These are phyloP conservation scores for Eupeodes corollae DNA, from an alignment of 1,140 invertebrate species.

Conservation along the genomic window DNA sequence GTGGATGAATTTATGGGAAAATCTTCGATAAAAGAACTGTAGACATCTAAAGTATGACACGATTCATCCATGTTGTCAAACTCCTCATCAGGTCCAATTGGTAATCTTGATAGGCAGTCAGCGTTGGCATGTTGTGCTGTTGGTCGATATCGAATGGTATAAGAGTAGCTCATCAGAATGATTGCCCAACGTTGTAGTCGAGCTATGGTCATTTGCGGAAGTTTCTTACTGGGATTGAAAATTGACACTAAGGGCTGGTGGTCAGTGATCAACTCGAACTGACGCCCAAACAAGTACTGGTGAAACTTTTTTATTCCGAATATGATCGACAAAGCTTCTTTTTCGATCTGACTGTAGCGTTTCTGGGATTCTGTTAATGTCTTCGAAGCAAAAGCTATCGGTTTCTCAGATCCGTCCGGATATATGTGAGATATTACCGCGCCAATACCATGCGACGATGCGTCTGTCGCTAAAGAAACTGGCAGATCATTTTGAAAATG, in stretches of 20 bases:
- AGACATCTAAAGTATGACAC: not conserved
- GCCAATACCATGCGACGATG: too few relatives aligned
- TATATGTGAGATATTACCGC: too few relatives aligned
- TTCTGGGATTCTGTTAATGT: too few relatives aligned
- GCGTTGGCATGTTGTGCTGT: constrained; percentile 11
- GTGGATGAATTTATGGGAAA: not conserved
- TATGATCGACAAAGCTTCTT: too few relatives aligned
- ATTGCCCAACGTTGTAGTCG: constrained; percentile 23
- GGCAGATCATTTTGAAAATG: constrained; percentile 5
- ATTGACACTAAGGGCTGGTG: constrained; percentile 38
- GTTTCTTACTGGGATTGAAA: constrained; percentile 18
- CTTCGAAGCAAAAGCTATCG: too few relatives aligned
- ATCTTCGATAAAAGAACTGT: not conserved
- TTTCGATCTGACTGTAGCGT: too few relatives aligned
- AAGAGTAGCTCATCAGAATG: constrained; percentile 12
- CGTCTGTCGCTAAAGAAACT: constrained; percentile 14
- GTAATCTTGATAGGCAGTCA: constrained; percentile 17
- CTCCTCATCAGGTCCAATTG: not conserved
- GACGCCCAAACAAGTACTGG: constrained; percentile 34
- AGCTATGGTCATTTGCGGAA: constrained; percentile 10
- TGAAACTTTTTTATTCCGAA: too few relatives aligned
- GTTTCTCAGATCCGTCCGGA: constrained; percentile 11
- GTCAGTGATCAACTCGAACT: constrained; percentile 40
- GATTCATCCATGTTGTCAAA: not conserved
- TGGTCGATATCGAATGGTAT: constrained; percentile 11